These are phyloP conservation scores for Sarcophaga peregrina DNA, from an alignment of 1,140 invertebrate genomes.

Conservation along the genomic window DNA sequence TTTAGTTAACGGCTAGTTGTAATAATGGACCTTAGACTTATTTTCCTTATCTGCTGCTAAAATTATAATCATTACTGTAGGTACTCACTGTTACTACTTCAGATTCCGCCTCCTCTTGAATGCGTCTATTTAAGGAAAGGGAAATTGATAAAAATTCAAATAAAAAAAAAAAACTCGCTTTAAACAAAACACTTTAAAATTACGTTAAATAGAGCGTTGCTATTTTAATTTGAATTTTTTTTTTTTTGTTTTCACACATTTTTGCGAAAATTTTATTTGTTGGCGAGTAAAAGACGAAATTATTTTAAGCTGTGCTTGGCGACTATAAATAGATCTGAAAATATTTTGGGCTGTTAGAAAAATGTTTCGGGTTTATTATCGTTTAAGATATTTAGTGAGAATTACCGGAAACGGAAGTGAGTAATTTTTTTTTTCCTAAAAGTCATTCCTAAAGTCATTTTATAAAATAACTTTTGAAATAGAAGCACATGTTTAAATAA, in stretches of 20 bases:
- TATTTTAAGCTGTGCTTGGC: neutral
- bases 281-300: neutral
- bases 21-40: too few species aligned
- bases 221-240: neutral
- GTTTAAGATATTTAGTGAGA: neutral
- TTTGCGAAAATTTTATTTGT: neutral
- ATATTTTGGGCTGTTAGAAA: neutral
- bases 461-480: too few species aligned
- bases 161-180: too few species aligned
- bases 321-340: neutral
- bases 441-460: too few species aligned
- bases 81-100: neutral
- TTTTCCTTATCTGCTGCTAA: too few species aligned
- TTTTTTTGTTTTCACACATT: neutral
- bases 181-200: neutral
- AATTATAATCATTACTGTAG: too few species aligned
- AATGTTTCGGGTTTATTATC: neutral
- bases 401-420: neutral
- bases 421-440: too few species aligned
- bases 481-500: too few species aligned
- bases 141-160: slow-evolving; percentile 1
- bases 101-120: neutral
- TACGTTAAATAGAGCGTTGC: slow-evolving; percentile 9
- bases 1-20: too few species aligned
- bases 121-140: neutral